phyloP scores from a whole-genome alignment of 2,113 vertebrate genomes.

The Chamaetylas fuelleborni region DNA sequence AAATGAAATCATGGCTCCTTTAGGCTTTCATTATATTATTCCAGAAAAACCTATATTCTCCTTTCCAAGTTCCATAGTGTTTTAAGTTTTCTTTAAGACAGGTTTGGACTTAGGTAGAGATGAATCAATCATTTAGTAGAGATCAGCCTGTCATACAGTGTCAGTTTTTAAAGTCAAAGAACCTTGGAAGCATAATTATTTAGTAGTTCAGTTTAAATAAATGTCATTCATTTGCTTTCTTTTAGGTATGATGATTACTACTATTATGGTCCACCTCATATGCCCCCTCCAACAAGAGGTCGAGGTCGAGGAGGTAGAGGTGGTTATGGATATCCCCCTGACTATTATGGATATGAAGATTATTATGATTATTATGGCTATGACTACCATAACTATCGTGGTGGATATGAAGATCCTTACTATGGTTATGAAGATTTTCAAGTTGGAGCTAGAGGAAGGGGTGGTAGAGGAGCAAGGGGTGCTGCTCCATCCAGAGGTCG shows the following conservation, averaged over 20 bases:
- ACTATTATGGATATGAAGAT: slow-evolving; percentile 98
- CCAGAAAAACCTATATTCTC: background rate
- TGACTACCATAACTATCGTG: slow-evolving; percentile 97
- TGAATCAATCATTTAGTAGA: background rate
- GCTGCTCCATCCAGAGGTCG: slow-evolving; percentile 88
- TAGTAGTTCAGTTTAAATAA: slow-evolving; percentile 3
- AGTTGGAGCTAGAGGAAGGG: slow-evolving; percentile 88
- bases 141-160: background rate
- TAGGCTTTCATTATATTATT: background rate
- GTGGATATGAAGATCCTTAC: slow-evolving; percentile 98
- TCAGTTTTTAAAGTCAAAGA: background rate
- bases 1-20: background rate
- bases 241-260: slow-evolving; percentile 98
- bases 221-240: background rate
- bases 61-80: background rate
- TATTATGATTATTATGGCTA: slow-evolving; percentile 99
- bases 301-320: slow-evolving; percentile 89
- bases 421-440: slow-evolving; percentile 98
- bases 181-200: background rate
- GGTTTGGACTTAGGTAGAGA: background rate
- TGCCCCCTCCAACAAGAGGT: slow-evolving; percentile 89
- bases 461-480: slow-evolving; percentile 88
- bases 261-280: slow-evolving; percentile 94
- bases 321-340: slow-evolving; percentile 91
- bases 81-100: background rate